Evolutionary conservation across 1,140 invertebrate genomes (phyloP).

Genomic region (Hylyphantes graminicola): DNA sequence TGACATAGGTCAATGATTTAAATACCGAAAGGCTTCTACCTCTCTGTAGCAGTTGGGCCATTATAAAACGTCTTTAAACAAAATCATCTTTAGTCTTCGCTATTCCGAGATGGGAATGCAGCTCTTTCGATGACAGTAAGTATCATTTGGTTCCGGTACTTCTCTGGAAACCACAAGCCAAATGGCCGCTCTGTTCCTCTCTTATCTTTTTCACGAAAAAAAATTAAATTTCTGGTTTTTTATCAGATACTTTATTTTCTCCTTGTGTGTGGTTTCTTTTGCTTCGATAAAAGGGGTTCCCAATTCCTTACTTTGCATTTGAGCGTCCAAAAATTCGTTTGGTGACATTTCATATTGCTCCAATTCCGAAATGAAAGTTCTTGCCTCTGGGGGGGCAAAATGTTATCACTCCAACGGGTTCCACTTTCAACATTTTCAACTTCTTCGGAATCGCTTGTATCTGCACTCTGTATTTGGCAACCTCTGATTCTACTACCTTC

Average conservation of each 20-base stretch:
- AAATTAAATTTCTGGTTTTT: not conserved
- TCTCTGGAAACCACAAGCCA: not conserved
- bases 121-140: not conserved
- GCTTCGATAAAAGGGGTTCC: too few relatives aligned
- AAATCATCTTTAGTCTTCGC: conserved; percentile 2
- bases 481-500: too few relatives aligned
- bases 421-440: too few relatives aligned
- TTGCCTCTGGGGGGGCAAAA: too few relatives aligned
- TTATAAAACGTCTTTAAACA: too few relatives aligned
- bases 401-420: too few relatives aligned
- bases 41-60: too few relatives aligned
- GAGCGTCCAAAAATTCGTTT: not conserved
- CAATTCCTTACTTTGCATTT: too few relatives aligned
- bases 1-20: too few relatives aligned
- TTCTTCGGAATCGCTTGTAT: too few relatives aligned
- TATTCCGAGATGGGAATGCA: not conserved
- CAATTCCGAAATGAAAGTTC: not conserved
- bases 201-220: not conserved
- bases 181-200: not conserved
- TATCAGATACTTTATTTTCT: not conserved
- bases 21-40: too few relatives aligned
- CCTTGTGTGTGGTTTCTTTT: not conserved
- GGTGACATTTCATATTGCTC: not conserved
- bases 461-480: too few relatives aligned
- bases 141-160: not conserved